Percentiles rank a stretch among this genome's conserved stretches.
Conservation (phyloP, 2,888 invertebrate species). For the Dendrolimus houi region DNA sequence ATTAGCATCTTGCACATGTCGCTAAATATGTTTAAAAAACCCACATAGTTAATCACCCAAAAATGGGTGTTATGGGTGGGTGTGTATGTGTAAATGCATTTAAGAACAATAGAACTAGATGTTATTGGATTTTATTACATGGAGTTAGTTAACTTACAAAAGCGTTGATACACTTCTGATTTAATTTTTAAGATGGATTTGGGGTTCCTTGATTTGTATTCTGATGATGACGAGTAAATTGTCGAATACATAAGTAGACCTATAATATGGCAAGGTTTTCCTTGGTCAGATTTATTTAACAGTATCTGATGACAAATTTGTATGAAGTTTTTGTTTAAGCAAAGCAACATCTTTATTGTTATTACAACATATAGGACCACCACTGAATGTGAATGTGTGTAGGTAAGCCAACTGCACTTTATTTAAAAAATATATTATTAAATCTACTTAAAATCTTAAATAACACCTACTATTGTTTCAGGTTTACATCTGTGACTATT, state of each 20-base stretch:
- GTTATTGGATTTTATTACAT: background rate
- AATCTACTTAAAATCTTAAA: background rate
- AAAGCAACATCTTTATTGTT: background rate
- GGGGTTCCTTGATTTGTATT: background rate
- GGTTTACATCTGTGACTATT: background rate
- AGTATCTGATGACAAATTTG: background rate
- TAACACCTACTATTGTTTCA: background rate
- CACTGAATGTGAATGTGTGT: background rate
- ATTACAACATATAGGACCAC: background rate
- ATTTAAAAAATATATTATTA: background rate
- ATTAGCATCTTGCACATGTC: background rate
- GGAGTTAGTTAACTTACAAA: background rate
- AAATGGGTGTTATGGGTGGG: background rate
- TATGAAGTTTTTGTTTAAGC: background rate
- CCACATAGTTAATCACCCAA: background rate
- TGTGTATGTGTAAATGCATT: background rate
- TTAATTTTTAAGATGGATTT: background rate
- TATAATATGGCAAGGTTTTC: background rate
- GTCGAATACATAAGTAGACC: background rate
- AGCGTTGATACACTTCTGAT: background rate
- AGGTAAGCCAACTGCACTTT: background rate
- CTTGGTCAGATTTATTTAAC: background rate
- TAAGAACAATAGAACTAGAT: background rate
- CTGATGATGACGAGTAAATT: background rate
- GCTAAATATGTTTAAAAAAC: background rate